Evolutionary conservation across 2,888 invertebrate species (phyloP).

Genomic region (Ophraella communa): DNA sequence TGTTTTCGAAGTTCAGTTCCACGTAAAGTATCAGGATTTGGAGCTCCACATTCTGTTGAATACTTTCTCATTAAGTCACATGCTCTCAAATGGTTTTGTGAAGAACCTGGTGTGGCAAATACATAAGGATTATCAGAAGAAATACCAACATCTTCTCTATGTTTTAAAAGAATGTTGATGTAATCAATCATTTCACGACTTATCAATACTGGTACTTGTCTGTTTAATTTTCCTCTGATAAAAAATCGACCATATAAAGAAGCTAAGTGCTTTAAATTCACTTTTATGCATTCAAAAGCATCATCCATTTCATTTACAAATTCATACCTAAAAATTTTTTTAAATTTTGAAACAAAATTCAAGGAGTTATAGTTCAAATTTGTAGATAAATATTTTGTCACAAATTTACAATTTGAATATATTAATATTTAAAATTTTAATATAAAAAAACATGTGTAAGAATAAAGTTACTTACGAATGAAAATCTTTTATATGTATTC

Average conservation of each 20-base stretch:
- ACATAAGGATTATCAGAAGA: slow-evolving; percentile 9
- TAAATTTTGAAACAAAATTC: not conserved
- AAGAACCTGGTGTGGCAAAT: slow-evolving; percentile 6
- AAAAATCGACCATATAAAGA: slow-evolving; percentile 8
- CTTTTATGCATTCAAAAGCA: not conserved
- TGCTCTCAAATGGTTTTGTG: slow-evolving; percentile 3
- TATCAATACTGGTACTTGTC: slow-evolving; percentile 15
- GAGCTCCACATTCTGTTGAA: slow-evolving; percentile 14
- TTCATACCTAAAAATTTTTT: slow-evolving; percentile 1
- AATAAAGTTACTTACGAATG: not conserved
- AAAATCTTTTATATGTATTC: slow-evolving; percentile 13
- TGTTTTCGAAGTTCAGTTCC: slow-evolving; percentile 22
- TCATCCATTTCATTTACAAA: slow-evolving; percentile 5
- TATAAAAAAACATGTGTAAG: not conserved
- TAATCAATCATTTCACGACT: not conserved
- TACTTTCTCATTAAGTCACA: slow-evolving; percentile 19
- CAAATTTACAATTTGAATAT: not conserved
- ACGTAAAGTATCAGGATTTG: slow-evolving; percentile 11
- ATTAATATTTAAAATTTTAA: not conserved
- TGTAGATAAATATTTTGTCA: not conserved
- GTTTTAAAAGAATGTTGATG: slow-evolving; percentile 4
- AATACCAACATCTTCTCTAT: slow-evolving; percentile 2
- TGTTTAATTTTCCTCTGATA: slow-evolving; percentile 20
- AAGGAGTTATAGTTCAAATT: not conserved
- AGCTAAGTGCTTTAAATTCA: not conserved